Evolutionary conservation across 1,140 invertebrate genomes (phyloP).

Genomic region (Asbolus verrucosus): DNA sequence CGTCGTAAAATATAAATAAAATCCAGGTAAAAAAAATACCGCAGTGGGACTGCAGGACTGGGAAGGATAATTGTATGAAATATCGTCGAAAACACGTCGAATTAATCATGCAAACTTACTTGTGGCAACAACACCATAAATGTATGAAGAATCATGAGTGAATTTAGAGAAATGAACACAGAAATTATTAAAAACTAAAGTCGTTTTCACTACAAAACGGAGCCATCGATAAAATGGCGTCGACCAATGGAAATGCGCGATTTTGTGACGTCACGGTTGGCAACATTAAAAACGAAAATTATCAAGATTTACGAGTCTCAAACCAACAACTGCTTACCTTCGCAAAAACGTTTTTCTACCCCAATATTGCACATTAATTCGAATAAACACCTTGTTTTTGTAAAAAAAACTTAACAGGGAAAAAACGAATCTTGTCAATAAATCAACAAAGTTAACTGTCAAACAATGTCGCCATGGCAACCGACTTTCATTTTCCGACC

Average conservation of each 20-base stretch:
- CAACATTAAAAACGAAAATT: slow-evolving; percentile 36
- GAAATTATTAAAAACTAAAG: slow-evolving; percentile 56
- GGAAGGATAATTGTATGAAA: slow-evolving; percentile 47
- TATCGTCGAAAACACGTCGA: not conserved
- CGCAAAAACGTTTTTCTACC: not conserved
- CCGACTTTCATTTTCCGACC: not conserved
- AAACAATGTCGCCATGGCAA: slow-evolving; percentile 31
- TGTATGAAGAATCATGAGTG: slow-evolving; percentile 52
- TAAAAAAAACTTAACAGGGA: slow-evolving; percentile 31
- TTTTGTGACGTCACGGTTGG: slow-evolving; percentile 51
- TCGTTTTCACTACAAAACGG: slow-evolving; percentile 58
- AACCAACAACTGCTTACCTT: slow-evolving; percentile 4
- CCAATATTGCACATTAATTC: not conserved
- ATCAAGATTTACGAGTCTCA: not conserved
- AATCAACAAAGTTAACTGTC: slow-evolving; percentile 34
- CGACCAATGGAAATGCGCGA: slow-evolving; percentile 54
- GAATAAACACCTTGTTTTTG: slow-evolving; percentile 8
- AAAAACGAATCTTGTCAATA: slow-evolving; percentile 32
- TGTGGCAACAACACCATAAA: slow-evolving; percentile 30
- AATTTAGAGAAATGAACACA: slow-evolving; percentile 55
- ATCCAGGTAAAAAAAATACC: slow-evolving; percentile 54
- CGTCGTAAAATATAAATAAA: slow-evolving; percentile 43
- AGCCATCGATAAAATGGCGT: slow-evolving; percentile 61
- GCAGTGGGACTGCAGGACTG: slow-evolving; percentile 54
- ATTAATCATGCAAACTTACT: slow-evolving; percentile 26